Percentiles rank a stretch among this genome's conserved stretches.
Conservation (phyloP, 1,140 invertebrate species). For the Spodoptera frugiperda region DNA sequence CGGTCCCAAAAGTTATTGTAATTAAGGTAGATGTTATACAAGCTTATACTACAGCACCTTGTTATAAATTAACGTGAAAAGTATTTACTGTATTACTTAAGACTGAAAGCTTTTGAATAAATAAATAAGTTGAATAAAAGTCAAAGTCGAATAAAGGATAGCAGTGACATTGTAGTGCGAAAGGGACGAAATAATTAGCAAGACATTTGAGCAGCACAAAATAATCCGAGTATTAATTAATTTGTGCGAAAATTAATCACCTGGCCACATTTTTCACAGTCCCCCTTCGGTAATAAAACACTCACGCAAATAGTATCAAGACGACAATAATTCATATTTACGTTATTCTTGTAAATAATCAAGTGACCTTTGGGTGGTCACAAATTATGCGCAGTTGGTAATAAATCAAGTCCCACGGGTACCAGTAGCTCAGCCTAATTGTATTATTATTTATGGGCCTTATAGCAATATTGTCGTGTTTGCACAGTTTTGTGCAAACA, state of each 20-base stretch:
- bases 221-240: slow-evolving; percentile 12
- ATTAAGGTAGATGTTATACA: slow-evolving; percentile 17
- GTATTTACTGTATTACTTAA: background rate
- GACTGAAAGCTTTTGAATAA: background rate
- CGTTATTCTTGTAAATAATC: slow-evolving; percentile 43
- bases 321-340: slow-evolving; percentile 30
- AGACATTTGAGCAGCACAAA: background rate
- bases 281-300: background rate
- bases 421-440: slow-evolving; percentile 61
- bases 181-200: background rate
- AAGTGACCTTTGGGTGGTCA: slow-evolving; percentile 44
- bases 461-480: slow-evolving; percentile 60
- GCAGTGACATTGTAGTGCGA: background rate
- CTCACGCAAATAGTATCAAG: slow-evolving; percentile 3
- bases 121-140: background rate
- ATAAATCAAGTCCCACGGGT: slow-evolving; percentile 59
- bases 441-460: slow-evolving; percentile 69
- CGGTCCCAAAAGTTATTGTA: slow-evolving; percentile 22
- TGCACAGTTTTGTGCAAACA: slow-evolving; percentile 54
- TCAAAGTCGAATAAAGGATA: background rate
- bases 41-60: background rate
- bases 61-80: background rate
- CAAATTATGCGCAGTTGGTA: slow-evolving; percentile 52
- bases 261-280: background rate
- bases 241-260: background rate